phyloP scores from a whole-genome alignment of 2,888 invertebrate genomes.

The Rugalucina vietnamica region DNA sequence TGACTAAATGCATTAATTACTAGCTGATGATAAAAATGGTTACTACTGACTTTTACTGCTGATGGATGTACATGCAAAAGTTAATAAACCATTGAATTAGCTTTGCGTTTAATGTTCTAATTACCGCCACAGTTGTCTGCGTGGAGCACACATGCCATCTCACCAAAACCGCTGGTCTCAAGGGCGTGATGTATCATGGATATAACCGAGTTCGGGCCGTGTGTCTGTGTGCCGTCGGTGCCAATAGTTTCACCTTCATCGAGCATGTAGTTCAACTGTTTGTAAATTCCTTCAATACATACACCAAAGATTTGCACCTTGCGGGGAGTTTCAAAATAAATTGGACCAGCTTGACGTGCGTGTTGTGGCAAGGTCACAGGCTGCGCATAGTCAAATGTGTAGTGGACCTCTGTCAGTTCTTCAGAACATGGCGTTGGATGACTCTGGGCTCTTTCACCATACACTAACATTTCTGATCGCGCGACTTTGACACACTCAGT shows the following conservation, averaged over 20 bases:
- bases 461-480: neutral
- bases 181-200: slow-evolving; percentile 44
- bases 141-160: slow-evolving; percentile 19
- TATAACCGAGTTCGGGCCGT: slow-evolving; percentile 45
- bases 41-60: too few relatives aligned
- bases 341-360: slow-evolving; percentile 31
- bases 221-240: slow-evolving; percentile 23
- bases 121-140: slow-evolving; percentile 48
- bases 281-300: slow-evolving; percentile 28
- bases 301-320: slow-evolving; percentile 56
- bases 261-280: slow-evolving; percentile 45
- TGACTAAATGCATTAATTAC: too few relatives aligned
- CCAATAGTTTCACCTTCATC: slow-evolving; percentile 47
- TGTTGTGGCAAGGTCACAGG: slow-evolving; percentile 32
- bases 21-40: too few relatives aligned
- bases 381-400: slow-evolving; percentile 43
- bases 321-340: slow-evolving; percentile 30
- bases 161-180: slow-evolving; percentile 13
- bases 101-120: too few relatives aligned
- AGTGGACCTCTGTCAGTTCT: slow-evolving; percentile 4
- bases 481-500: slow-evolving; percentile 3
- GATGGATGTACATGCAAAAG: too few relatives aligned
- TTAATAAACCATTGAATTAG: too few relatives aligned
- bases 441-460: neutral
- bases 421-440: neutral